Percentiles rank a stretch among this genome's conserved stretches.
Evolutionary conservation across 2,888 invertebrate genomes (phyloP).

Genomic region (Sylvicola cinctus): DNA sequence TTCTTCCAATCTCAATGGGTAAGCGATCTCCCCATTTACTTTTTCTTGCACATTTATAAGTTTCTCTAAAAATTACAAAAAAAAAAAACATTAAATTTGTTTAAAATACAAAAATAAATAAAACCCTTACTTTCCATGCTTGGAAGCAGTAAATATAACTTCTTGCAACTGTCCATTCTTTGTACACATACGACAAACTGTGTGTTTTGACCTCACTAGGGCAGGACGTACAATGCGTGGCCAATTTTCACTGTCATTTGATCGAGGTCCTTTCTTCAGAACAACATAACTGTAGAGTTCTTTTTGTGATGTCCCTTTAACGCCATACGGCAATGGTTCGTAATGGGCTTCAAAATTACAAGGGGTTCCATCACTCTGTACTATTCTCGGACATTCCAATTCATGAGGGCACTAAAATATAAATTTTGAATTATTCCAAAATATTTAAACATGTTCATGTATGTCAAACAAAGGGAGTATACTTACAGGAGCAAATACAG

Average conservation of each 20-base stretch:
- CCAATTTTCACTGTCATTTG: conserved; percentile 35
- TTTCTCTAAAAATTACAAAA: conserved; percentile 27
- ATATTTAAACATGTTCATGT: no score
- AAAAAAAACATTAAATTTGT: not conserved
- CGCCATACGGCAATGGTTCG: conserved; percentile 31
- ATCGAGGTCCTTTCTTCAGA: conserved; percentile 47
- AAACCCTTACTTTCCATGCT: conserved; percentile 46
- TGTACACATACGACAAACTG: conserved; percentile 61
- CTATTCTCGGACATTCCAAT: conserved; percentile 47
- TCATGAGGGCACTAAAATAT: conserved; percentile 62
- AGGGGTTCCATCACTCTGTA: conserved; percentile 37
- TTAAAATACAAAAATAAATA: not conserved
- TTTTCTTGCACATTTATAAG: conserved; percentile 51
- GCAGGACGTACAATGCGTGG: conserved; percentile 60
- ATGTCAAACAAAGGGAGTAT: conserved; percentile 5
- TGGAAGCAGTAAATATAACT: conserved; percentile 51
- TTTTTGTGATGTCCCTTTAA: conserved; percentile 22
- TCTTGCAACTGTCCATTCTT: conserved; percentile 50
- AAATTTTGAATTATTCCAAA: not conserved
- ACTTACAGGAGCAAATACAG: conserved; percentile 59
- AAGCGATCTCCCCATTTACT: conserved; percentile 64
- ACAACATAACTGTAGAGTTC: conserved; percentile 64
- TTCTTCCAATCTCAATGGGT: conserved; percentile 34
- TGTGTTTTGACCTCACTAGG: conserved; percentile 44
- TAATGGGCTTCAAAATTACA: conserved; percentile 59